Conservation (phyloP, 2,797 vertebrate genomes). For the Cyprinodon diabolis region DNA sequence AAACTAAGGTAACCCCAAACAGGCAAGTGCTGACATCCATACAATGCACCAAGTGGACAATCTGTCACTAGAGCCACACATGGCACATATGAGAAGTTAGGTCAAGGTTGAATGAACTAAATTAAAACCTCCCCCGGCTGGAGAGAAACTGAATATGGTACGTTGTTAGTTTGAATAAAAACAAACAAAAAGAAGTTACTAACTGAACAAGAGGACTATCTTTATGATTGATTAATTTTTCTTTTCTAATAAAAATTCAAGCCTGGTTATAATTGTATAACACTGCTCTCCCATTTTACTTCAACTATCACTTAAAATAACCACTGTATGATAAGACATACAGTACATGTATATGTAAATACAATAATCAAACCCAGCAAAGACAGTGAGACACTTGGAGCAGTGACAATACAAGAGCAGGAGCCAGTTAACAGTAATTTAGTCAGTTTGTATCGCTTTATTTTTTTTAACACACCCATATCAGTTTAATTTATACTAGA, state of each 20-base stretch:
- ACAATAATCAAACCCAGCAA: neutral
- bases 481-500: too few species aligned
- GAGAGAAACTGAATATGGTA: conserved; percentile 2
- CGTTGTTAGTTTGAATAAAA: neutral
- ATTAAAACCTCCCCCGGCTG: conserved; percentile 26
- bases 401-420: too few species aligned
- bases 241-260: neutral
- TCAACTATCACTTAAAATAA: neutral
- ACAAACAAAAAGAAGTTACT: conserved; percentile 43
- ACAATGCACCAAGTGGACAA: neutral
- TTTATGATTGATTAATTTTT: conserved; percentile 9
- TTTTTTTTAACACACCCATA: neutral
- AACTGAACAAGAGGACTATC: conserved; percentile 30
- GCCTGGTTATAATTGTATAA: neutral
- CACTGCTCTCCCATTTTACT: neutral
- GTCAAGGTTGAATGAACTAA: conserved; percentile 39
- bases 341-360: neutral
- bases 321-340: neutral
- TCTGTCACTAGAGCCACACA: conserved; percentile 20
- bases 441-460: neutral
- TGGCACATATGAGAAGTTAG: conserved; percentile 41
- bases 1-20: conserved; percentile 9
- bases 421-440: neutral
- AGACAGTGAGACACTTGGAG: neutral
- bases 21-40: conserved; percentile 5